Conservation (phyloP, 2,797 vertebrate species). For the Sebastes itinus region DNA sequence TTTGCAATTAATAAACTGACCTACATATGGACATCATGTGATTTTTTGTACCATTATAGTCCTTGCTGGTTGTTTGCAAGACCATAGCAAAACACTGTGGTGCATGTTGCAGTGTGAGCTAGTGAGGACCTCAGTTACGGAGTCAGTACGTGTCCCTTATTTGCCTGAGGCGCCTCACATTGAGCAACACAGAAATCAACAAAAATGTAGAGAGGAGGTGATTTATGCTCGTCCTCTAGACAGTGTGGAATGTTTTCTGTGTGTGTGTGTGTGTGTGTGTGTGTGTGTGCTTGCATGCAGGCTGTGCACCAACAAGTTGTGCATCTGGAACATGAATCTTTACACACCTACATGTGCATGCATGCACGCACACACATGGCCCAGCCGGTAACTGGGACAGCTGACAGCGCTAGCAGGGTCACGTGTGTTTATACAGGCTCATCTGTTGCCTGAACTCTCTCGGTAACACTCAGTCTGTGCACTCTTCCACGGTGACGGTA, state of each 20-base stretch:
- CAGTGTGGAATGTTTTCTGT: constrained; percentile 6
- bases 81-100: too few relatives aligned
- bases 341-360: constrained; percentile 16
- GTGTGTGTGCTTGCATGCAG: background rate
- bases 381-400: constrained; percentile 48
- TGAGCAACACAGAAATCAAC: constrained; percentile 25
- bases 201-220: constrained; percentile 17
- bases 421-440: constrained; percentile 61
- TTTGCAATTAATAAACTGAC: constrained; percentile 1
- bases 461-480: constrained; percentile 22
- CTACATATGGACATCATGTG: background rate
- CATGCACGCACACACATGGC: background rate
- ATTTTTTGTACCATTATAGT: too few relatives aligned
- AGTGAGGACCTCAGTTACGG: background rate
- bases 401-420: constrained; percentile 59
- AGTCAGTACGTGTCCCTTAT: constrained; percentile 7
- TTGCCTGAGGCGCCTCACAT: constrained; percentile 21
- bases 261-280: too few relatives aligned
- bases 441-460: constrained; percentile 39
- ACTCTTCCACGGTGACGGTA: constrained; percentile 3
- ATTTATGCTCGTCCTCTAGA: constrained; percentile 46
- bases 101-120: background rate
- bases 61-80: too few relatives aligned
- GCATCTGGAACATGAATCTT: constrained; percentile 41
- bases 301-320: constrained; percentile 32